phyloP scores from a whole-genome alignment of 2,113 vertebrate genomes.

The Noturus placidus region DNA sequence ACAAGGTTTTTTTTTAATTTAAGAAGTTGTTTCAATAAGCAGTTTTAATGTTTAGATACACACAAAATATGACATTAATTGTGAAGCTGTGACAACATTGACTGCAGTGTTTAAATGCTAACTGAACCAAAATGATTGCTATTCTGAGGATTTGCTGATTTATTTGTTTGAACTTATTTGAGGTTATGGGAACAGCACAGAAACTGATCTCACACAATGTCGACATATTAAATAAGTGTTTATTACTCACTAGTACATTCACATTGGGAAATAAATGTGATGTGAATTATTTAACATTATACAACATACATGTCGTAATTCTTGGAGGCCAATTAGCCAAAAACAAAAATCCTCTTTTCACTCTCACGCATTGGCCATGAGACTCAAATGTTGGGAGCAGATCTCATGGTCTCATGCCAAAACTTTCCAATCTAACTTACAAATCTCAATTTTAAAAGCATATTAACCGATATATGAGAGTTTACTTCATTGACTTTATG shows the following conservation, averaged over 20 bases:
- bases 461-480: neutral
- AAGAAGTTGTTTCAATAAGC: neutral
- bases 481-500: neutral
- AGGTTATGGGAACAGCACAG: neutral
- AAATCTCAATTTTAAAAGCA: neutral
- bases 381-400: neutral
- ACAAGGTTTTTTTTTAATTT: neutral
- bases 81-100: neutral
- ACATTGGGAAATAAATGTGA: neutral
- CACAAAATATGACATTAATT: neutral
- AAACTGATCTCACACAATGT: neutral
- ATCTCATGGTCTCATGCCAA: neutral
- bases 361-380: neutral
- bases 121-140: neutral
- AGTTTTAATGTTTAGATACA: neutral
- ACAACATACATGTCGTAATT: neutral
- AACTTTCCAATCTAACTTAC: neutral
- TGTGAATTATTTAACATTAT: neutral
- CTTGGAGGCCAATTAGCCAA: neutral
- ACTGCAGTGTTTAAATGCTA: neutral
- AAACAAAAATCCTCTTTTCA: neutral
- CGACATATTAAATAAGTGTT: neutral
- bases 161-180: neutral
- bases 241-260: neutral
- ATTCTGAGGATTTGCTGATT: neutral